These are phyloP conservation scores for Muscina levida DNA, from an alignment of 2,888 invertebrate species.

Conservation along the genomic window DNA sequence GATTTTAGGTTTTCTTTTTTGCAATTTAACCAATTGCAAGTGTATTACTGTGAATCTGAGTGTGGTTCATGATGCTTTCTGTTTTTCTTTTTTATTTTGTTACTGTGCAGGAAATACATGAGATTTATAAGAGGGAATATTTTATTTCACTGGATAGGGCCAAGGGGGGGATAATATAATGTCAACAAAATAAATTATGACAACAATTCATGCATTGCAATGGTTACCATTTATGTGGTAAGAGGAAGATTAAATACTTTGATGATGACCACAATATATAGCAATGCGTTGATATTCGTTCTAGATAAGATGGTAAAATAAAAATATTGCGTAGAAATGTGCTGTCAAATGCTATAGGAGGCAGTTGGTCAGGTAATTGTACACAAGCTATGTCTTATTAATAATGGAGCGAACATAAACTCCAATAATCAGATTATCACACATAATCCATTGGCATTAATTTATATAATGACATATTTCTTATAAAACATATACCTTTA, in stretches of 20 bases:
- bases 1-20: constrained; percentile 46
- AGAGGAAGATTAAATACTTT: constrained; percentile 22
- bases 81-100: constrained; percentile 15
- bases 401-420: too few relatives aligned
- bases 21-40: neutral
- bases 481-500: too few relatives aligned
- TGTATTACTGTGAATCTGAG: constrained; percentile 9
- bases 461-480: too few relatives aligned
- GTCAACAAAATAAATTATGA: constrained; percentile 48
- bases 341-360: too few relatives aligned
- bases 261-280: neutral
- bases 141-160: too few relatives aligned
- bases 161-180: constrained; percentile 36
- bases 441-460: too few relatives aligned
- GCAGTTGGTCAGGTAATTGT: too few relatives aligned
- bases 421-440: too few relatives aligned
- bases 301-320: neutral
- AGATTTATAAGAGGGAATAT: constrained; percentile 11
- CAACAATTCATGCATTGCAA: constrained; percentile 38
- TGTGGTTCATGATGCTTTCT: too few relatives aligned
- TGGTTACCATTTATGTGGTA: constrained; percentile 1
- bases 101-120: constrained; percentile 3
- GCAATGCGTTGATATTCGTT: neutral
- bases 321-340: too few relatives aligned
- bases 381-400: too few relatives aligned